Evolutionary conservation across 1,140 invertebrate species (phyloP).

Genomic region (Anagrus nilaparvatae): DNA sequence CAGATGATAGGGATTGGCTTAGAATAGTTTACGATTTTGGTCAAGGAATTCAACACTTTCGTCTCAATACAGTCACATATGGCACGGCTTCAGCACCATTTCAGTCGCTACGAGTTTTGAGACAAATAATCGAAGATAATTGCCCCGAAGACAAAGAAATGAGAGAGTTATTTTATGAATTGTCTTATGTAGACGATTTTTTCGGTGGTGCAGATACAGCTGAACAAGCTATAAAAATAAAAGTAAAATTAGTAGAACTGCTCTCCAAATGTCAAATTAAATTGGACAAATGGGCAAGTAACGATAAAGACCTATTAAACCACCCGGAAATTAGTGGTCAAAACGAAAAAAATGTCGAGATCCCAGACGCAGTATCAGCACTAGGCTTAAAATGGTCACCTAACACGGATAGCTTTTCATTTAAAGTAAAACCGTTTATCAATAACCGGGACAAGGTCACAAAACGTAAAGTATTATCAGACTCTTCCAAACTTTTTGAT

Average conservation of each 20-base stretch:
- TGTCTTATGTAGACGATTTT: slow-evolving; percentile 26
- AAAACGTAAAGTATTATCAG: slow-evolving; percentile 28
- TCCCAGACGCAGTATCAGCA: slow-evolving; percentile 7
- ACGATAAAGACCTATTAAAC: slow-evolving; percentile 16
- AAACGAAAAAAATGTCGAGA: not conserved
- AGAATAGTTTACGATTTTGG: slow-evolving; percentile 22
- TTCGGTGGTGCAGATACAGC: slow-evolving; percentile 17
- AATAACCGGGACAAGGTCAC: slow-evolving; percentile 5
- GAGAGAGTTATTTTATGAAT: slow-evolving; percentile 9
- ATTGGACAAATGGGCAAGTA: slow-evolving; percentile 32
- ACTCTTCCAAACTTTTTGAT: slow-evolving; percentile 23
- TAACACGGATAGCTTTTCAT: slow-evolving; percentile 20
- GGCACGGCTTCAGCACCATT: slow-evolving; percentile 27
- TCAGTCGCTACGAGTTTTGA: slow-evolving; percentile 22
- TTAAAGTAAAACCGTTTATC: slow-evolving; percentile 1
- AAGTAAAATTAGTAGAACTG: slow-evolving; percentile 13
- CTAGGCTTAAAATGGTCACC: slow-evolving; percentile 29
- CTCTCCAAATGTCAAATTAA: too few species aligned
- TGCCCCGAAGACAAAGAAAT: slow-evolving; percentile 18
- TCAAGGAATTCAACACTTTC: not conserved
- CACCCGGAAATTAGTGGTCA: slow-evolving; percentile 5
- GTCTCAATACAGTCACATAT: slow-evolving; percentile 27
- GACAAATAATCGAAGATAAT: slow-evolving; percentile 23
- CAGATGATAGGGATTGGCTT: slow-evolving; percentile 16
- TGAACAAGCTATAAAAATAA: slow-evolving; percentile 9